Evolutionary conservation across 2,797 vertebrate species (phyloP).

Genomic region (Cebuella pygmaea): DNA sequence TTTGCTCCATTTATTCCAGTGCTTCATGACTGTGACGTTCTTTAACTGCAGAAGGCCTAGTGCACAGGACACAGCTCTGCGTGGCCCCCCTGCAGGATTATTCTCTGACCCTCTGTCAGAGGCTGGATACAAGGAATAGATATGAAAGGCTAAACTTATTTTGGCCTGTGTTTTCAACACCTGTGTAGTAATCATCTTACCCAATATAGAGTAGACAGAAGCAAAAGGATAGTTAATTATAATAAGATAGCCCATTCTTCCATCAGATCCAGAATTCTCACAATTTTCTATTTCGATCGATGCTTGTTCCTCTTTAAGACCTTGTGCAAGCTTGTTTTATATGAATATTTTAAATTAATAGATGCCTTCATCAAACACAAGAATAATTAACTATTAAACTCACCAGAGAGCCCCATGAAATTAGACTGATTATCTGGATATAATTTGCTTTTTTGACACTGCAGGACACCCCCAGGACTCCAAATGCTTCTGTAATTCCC

Average conservation of each 20-base stretch:
- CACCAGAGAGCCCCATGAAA: slow-evolving; percentile 79
- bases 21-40: slow-evolving; percentile 9
- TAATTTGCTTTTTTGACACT: slow-evolving; percentile 81
- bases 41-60: slow-evolving; percentile 56
- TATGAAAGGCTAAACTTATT: slow-evolving; percentile 60
- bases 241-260: slow-evolving; percentile 6
- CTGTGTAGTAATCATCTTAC: slow-evolving; percentile 47
- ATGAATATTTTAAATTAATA: slow-evolving; percentile 87
- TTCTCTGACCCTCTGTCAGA: slow-evolving; percentile 57
- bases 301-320: slow-evolving; percentile 67
- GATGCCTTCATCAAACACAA: slow-evolving; percentile 79
- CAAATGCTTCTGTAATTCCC: slow-evolving; percentile 52
- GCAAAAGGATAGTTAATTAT: slow-evolving; percentile 55
- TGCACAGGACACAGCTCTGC: neutral
- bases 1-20: slow-evolving; percentile 55
- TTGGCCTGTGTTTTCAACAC: neutral
- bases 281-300: slow-evolving; percentile 62
- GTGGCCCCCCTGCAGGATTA: slow-evolving; percentile 58
- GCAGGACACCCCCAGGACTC: slow-evolving; percentile 48
- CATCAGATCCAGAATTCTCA: slow-evolving; percentile 47
- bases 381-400: slow-evolving; percentile 77
- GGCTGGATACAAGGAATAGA: slow-evolving; percentile 34
- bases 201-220: neutral
- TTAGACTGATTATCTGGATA: slow-evolving; percentile 82
- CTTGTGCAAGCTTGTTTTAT: slow-evolving; percentile 73